Evolutionary conservation across 1,140 invertebrate genomes (phyloP), one percentile per base, ranked within the genome.

Genomic region (Bombus confusus): DNA sequence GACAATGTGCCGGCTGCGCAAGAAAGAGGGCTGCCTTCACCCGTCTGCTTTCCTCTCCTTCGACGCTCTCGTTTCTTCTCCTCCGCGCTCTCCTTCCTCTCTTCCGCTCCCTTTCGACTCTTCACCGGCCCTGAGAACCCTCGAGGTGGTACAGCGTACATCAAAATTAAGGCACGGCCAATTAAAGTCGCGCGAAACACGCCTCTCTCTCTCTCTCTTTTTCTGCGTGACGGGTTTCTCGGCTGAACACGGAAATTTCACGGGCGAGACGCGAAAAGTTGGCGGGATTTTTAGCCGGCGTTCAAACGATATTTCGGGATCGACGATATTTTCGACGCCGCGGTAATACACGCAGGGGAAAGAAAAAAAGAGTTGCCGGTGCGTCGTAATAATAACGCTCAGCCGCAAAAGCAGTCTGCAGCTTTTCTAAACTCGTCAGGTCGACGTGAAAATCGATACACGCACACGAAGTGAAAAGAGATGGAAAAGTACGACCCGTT

Each of bases 151-250:
- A 91, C 91, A 88, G 88, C 86, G 91, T 89, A 92, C 93, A 91
- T 92, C 88, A 89, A 93, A 94, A 95, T 94, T 92, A 93, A 93
- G 91, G 89, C 92, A 93, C 92, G 91, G 89, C 92, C 94, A 93
- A 93, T 93, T 93, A 93, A 93, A 93, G 90, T 89, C 83, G 91
- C 85, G 91, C 91, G 79, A 92, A 91, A 87, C 84, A 72, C 57
- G 37, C 12, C 39, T 41, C 57, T 62, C 34, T 22, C 52, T 57
- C 72, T 34, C 9, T 31, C 62, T 68, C 73, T 72, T 1, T 12
- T 25, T 31, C 18, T n/a, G 6, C 57, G 15, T 34, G 3, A 4
- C n/a, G 52, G 15, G 37, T 77, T 64, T 31, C 59, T 78, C 59
- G 39, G 15, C 5, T 13, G 69, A 69, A 59, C 47, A 41, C 18